Evolutionary conservation across 2,797 vertebrate species (phyloP).

Genomic region (Peromyscus eremicus): DNA sequence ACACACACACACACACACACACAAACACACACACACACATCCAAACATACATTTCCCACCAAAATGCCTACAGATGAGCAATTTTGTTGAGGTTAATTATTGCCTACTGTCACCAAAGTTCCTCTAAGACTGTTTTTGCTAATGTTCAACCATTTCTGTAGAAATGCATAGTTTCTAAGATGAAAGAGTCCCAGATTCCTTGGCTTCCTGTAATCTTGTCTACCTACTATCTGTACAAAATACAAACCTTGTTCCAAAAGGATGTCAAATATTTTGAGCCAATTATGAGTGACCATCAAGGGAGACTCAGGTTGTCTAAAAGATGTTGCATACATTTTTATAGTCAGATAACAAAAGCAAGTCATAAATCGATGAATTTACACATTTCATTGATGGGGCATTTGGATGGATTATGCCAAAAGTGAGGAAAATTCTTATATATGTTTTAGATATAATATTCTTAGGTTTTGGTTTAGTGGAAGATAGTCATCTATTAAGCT

Average conservation of each 20-base stretch:
- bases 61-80: neutral
- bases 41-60: neutral
- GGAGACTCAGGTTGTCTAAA: neutral
- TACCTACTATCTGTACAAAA: neutral
- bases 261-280: neutral
- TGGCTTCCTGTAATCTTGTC: neutral
- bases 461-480: neutral
- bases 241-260: neutral
- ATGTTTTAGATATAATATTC: neutral
- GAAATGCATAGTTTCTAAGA: neutral
- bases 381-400: neutral
- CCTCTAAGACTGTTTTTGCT: neutral
- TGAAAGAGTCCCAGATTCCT: neutral
- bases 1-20: neutral
- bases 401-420: neutral
- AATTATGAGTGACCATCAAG: neutral
- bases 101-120: neutral
- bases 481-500: neutral
- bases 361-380: neutral
- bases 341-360: neutral
- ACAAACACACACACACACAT: neutral
- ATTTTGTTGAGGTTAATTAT: neutral
- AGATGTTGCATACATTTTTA: neutral
- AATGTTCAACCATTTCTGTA: neutral
- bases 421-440: neutral